Percentiles rank a stretch among this genome's conserved stretches.
Evolutionary conservation across 2,113 vertebrate species (phyloP).

Genomic region (Microtus ochrogaster): DNA sequence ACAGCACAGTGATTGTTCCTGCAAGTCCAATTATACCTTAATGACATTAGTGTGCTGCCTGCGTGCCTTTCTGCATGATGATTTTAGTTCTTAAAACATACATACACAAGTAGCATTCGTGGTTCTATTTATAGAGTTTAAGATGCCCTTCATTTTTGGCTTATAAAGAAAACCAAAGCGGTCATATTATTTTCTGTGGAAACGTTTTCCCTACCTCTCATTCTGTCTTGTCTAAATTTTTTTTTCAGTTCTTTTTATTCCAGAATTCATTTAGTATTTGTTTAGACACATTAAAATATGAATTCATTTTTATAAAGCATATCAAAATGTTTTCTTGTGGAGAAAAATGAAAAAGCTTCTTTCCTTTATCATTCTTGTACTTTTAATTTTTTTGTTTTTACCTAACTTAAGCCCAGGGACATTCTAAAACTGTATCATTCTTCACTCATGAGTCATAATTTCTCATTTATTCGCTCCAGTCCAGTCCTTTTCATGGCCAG

Average conservation of each 20-base stretch:
- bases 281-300: slow-evolving; percentile 1
- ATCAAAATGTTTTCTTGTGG: slow-evolving; percentile 5
- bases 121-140: slow-evolving; percentile 62
- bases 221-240: slow-evolving; percentile 29
- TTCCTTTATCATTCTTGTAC: slow-evolving; percentile 48
- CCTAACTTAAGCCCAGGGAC: slow-evolving; percentile 19
- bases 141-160: slow-evolving; percentile 39
- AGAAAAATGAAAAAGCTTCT: slow-evolving; percentile 57
- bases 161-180: slow-evolving; percentile 55
- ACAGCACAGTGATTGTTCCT: slow-evolving; percentile 85
- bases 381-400: slow-evolving; percentile 48
- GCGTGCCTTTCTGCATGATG: slow-evolving; percentile 73
- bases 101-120: slow-evolving; percentile 10
- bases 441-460: slow-evolving; percentile 44
- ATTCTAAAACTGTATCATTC: neutral
- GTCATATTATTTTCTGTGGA: slow-evolving; percentile 41
- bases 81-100: slow-evolving; percentile 59
- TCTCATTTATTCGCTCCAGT: slow-evolving; percentile 2
- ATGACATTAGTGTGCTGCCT: slow-evolving; percentile 70
- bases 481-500: neutral
- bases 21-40: slow-evolving; percentile 78
- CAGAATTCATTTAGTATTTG: slow-evolving; percentile 38
- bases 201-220: neutral
- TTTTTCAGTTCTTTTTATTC: slow-evolving; percentile 33
- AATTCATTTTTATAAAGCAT: slow-evolving; percentile 54